These are phyloP conservation scores for Arrhopalites spinosus DNA, from an alignment of 2,888 invertebrate species.

Conservation along the genomic window DNA sequence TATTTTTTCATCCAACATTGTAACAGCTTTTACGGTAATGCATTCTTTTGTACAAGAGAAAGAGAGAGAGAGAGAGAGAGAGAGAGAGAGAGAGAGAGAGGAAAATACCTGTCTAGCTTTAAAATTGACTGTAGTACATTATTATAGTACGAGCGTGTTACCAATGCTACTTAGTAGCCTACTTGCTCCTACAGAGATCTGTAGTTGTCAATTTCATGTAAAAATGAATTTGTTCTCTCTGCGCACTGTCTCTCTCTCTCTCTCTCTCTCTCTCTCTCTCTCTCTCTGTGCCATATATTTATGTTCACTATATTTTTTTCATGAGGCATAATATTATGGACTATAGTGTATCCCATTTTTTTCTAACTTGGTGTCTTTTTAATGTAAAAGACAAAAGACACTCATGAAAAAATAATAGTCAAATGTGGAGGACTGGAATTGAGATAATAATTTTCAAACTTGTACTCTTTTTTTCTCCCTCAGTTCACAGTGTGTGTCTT, in stretches of 20 bases:
- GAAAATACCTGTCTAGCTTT: constrained; percentile 5
- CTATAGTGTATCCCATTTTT: neutral
- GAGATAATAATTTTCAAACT: constrained; percentile 8
- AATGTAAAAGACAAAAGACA: neutral
- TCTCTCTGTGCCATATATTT: no score
- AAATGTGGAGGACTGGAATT: constrained; percentile 9
- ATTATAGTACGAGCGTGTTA: neutral
- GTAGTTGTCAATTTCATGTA: neutral
- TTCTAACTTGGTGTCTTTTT: neutral
- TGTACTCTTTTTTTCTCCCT: neutral
- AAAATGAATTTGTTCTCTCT: neutral
- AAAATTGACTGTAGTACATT: neutral
- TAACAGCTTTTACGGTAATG: constrained; percentile 23
- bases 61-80: no score
- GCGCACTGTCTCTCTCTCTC: neutral
- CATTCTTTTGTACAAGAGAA: neutral
- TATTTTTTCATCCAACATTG: constrained; percentile 13
- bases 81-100: no score
- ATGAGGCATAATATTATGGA: neutral
- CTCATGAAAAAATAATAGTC: constrained; percentile 5
- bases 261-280: no score
- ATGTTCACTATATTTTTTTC: no score
- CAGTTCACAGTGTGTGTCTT: neutral
- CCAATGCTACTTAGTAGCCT: neutral
- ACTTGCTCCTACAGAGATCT: neutral